Evolutionary conservation across 1,140 invertebrate species (phyloP), one percentile per base, ranked within the genome.

Genomic region (Bombus waltoni): DNA sequence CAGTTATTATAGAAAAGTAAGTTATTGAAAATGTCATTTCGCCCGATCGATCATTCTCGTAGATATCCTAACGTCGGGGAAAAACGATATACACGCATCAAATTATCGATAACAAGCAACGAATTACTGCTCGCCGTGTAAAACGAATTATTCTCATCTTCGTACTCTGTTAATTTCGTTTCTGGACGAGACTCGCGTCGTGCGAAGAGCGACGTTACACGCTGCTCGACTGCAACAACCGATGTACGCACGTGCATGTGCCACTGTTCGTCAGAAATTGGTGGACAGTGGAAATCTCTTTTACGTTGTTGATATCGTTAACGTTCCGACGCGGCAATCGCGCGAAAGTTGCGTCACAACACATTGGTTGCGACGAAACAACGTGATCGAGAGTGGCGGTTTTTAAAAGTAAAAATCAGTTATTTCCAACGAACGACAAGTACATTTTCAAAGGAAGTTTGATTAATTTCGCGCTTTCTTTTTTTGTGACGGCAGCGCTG

Each of bases 101-200:
- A 80, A 88, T 88, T 76, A 85, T 85, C 66, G 66, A 62, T 57
- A 40, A 42, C 57, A 44, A 59, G 32, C 62, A 65, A 88, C 77
- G 71, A 71, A 57, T 44, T 44, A 40, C 73, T 32, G 10, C 66
- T 89, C 71, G 72, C 72, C 88, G 42, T 38, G 75, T 53, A 75
- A 74, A 62, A 68, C 62, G 70, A 80, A 87, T 85, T 81, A 88
- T 85, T 71, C 75, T 13, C 28, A 2, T 88, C 70, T 66, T 66
- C 65, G 57, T 57, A 68, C 71, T 28, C 28, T 85, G 77, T 85
- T 85, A 89, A 88, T 83, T 85, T 71, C 15, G 81, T 88, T 88
- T 47, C 35, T 42, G 57, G 35, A 40, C 77, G 38, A 74, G 73
- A n/a, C n/a, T 28, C 42, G 38, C 57, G 77, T 76, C 65, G 13